Base-by-base conservation (phyloP, 2,888 invertebrate genomes). In the Amblyjoppa proteus region DNA sequence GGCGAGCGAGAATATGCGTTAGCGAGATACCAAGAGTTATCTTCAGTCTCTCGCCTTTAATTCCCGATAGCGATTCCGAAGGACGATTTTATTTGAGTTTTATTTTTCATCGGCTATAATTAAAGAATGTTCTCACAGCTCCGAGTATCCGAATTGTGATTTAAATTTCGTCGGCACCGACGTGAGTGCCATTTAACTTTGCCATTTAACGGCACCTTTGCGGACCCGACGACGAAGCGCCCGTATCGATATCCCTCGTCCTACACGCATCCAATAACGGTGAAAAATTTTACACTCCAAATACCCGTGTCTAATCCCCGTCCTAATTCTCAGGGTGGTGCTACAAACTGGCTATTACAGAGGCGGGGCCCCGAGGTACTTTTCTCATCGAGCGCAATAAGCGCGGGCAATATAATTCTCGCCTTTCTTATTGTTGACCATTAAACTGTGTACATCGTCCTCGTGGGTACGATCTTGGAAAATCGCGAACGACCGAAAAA, bases 1-100 rank as follows among this genome's bases (percentile, higher is more conserved):
- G 64, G 68, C 81, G 64, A 78, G 69, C 58, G 53, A 49, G 58
- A 64, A 64, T 49, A 76, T 70, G 73, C 77, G 77, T 68, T 78
- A 20, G 76, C 58, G 25, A 38, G 34, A 84, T 68, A 69, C 56
- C 69, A 68, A 73, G 73, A 28, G 84, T 64, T 80, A 56, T 64
- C 38, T 68, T 51, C 16, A 56, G 68, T 68, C 56, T 68, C 41
- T 77, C 61, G 34, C 74, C 45, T 45, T 69, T 69, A 61, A 69
- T 81, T 77, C 53, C 73, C 49, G 51, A 51, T 58, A 73, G 77
- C 73, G 58, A 73, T 71, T 71, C 84, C 38, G 20, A 20, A 45
- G 9, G 45, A 31, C 16, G 41, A 20, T 74, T 66, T 49, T 34
- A 45, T 70, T 64, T 28, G n/a, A 28, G 61, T 56, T 45, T 28